A percentile compares a stretch with the other conserved stretches of the same genome.
phyloP scores from a whole-genome alignment of 2,113 vertebrate genomes.

The Phylloscopus whistleri region DNA sequence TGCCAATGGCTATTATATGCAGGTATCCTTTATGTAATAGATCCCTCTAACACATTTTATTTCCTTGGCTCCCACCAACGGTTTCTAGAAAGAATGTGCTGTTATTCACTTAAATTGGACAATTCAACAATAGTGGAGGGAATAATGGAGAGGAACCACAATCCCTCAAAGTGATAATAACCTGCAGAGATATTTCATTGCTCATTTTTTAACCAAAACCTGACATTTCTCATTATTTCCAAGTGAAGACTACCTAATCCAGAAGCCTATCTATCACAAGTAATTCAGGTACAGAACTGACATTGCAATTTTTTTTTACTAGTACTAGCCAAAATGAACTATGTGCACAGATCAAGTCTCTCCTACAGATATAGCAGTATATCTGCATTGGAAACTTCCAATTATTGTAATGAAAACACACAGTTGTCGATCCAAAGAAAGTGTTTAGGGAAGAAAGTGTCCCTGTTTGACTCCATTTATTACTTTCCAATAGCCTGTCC shows the following conservation, averaged over 20 bases:
- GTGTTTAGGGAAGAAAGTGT: not conserved
- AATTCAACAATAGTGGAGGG: slow-evolving; percentile 50
- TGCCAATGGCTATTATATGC: slow-evolving; percentile 11
- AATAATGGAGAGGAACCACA: slow-evolving; percentile 22
- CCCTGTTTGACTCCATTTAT: not conserved
- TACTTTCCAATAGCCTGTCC: not conserved
- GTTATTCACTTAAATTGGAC: slow-evolving; percentile 49
- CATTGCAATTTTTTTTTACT: slow-evolving; percentile 51
- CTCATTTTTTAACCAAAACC: slow-evolving; percentile 60
- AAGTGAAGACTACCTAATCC: slow-evolving; percentile 42
- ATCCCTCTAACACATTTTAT: slow-evolving; percentile 19
- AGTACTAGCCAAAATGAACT: slow-evolving; percentile 36
- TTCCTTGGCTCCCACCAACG: slow-evolving; percentile 41
- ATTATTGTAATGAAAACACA: slow-evolving; percentile 26
- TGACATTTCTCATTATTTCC: slow-evolving; percentile 63
- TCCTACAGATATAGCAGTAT: not conserved
- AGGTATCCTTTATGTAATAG: slow-evolving; percentile 22
- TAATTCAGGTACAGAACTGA: slow-evolving; percentile 52
- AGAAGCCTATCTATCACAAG: slow-evolving; percentile 52
- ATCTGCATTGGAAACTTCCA: not conserved
- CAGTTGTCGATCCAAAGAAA: not conserved
- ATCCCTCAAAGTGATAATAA: slow-evolving; percentile 64
- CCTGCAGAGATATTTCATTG: slow-evolving; percentile 56
- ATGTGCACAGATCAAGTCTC: slow-evolving; percentile 34
- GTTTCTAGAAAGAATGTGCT: slow-evolving; percentile 30